Evolutionary conservation across 2,888 invertebrate genomes (phyloP).

Genomic region (Trachelus iudaicus): DNA sequence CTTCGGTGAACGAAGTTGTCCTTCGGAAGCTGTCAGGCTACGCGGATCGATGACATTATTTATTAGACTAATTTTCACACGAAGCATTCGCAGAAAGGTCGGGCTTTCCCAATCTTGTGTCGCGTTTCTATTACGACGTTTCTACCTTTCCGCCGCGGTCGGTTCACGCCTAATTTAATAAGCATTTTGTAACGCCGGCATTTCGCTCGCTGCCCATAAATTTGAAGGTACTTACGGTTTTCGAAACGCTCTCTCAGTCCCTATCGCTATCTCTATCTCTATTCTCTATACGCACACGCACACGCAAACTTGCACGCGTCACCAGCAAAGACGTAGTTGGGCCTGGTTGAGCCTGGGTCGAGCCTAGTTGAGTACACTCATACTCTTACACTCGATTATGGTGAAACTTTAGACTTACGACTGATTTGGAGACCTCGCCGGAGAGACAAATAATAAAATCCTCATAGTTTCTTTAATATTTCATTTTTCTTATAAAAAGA

Average conservation of each 20-base stretch:
- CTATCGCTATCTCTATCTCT: not conserved
- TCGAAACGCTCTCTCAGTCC: not conserved
- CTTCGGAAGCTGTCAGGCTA: not conserved
- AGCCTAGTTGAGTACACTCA: not conserved
- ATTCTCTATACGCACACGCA: not conserved
- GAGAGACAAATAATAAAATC: not conserved
- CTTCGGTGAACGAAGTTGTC: not conserved
- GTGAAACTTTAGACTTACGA: not conserved
- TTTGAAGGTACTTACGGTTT: not conserved
- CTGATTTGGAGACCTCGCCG: not conserved
- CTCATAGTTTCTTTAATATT: not conserved
- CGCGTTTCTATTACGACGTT: not conserved
- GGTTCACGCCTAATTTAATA: slow-evolving; percentile 12
- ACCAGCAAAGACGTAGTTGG: not conserved
- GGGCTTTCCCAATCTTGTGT: slow-evolving; percentile 5
- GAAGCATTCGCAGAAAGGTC: not conserved
- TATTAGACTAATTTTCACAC: not conserved
- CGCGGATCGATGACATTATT: not conserved
- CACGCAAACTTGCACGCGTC: not conserved
- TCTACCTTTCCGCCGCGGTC: not conserved
- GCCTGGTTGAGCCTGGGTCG: no score
- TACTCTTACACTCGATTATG: not conserved
- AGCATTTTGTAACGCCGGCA: slow-evolving; percentile 23
- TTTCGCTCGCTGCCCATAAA: slow-evolving; percentile 20
- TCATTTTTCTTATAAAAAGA: slow-evolving; percentile 3